Evolutionary conservation across 1,140 invertebrate genomes (phyloP).

Genomic region (Trichomalopsis sarcophagae): DNA sequence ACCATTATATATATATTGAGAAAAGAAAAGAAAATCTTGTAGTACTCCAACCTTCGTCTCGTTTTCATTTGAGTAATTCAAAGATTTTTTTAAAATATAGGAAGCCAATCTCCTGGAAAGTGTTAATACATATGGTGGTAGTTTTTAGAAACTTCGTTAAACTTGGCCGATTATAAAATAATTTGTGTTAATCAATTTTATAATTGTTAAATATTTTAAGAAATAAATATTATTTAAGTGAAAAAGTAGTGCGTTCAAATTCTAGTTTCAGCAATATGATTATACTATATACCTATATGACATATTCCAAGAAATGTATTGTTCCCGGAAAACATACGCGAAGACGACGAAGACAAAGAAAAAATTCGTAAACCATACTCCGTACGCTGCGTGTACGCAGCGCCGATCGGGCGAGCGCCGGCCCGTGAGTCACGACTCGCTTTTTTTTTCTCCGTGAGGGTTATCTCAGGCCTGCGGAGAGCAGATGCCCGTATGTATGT

Average conservation of each 20-base stretch:
- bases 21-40: conserved; percentile 10
- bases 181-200: conserved; percentile 44
- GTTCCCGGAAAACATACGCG: no score
- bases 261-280: no score
- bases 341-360: no score
- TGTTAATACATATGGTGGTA: conserved; percentile 35
- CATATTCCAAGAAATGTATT: no score
- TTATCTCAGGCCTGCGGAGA: no score
- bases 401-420: no score
- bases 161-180: conserved; percentile 24
- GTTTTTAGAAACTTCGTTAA: conserved; percentile 33
- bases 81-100: conserved; percentile 3
- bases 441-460: no score
- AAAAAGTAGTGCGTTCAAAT: background rate
- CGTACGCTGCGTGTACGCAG: no score
- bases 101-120: background rate
- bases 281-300: no score
- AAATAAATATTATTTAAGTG: conserved; percentile 42
- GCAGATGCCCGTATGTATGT: no score
- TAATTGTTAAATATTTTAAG: conserved; percentile 48
- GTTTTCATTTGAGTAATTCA: background rate
- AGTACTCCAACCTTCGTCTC: conserved; percentile 20
- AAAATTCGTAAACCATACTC: no score
- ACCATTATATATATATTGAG: background rate
- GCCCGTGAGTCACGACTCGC: no score